Conservation (phyloP, 2,113 vertebrate species). For the Cyprinodon variegatus region DNA sequence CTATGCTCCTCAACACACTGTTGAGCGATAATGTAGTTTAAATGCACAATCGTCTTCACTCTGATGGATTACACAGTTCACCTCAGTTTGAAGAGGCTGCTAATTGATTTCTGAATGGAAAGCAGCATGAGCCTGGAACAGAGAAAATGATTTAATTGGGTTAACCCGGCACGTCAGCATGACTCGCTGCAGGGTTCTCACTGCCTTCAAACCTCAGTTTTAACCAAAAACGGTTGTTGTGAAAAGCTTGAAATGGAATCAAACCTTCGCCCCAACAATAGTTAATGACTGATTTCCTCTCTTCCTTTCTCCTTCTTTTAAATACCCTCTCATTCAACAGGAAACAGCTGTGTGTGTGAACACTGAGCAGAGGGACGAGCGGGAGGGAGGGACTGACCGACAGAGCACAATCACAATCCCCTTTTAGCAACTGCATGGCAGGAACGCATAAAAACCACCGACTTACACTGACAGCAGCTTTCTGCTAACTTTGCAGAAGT, state of each 20-base stretch:
- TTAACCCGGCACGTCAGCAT: neutral
- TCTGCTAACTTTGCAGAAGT: slow-evolving; percentile 16
- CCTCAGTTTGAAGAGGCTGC: slow-evolving; percentile 28
- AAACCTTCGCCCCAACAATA: slow-evolving; percentile 13
- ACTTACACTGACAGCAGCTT: neutral
- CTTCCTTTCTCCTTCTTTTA: slow-evolving; percentile 17
- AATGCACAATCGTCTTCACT: slow-evolving; percentile 22
- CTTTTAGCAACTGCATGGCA: slow-evolving; percentile 16
- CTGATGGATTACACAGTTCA: slow-evolving; percentile 19
- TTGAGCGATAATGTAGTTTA: slow-evolving; percentile 18
- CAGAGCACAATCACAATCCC: slow-evolving; percentile 44
- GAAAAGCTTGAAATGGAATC: slow-evolving; percentile 5
- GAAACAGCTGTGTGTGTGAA: slow-evolving; percentile 78
- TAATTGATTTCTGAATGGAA: slow-evolving; percentile 45
- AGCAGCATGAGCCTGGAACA: slow-evolving; percentile 5
- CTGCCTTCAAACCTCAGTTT: neutral
- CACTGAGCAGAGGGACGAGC: slow-evolving; percentile 51
- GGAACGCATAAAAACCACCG: slow-evolving; percentile 12
- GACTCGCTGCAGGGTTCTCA: neutral
- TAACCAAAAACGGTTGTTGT: neutral
- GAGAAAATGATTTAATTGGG: neutral
- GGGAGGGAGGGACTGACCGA: slow-evolving; percentile 62
- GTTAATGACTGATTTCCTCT: slow-evolving; percentile 32
- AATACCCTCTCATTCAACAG: slow-evolving; percentile 56
- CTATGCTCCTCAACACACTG: neutral